phyloP scores from a whole-genome alignment of 1,140 invertebrate species.

The Lucilia sericata region DNA sequence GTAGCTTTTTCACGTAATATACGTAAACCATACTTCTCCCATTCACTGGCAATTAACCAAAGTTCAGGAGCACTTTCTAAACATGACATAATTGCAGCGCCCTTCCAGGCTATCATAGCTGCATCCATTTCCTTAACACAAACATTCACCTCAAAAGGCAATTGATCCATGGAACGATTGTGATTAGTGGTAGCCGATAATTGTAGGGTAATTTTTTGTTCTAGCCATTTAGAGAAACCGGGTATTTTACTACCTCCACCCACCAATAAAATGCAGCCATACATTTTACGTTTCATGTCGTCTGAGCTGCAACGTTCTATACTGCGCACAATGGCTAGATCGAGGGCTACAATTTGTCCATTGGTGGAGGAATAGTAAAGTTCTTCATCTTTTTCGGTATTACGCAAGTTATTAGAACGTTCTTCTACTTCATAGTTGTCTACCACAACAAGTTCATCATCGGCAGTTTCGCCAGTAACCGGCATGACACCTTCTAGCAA shows the following conservation, averaged over 20 bases:
- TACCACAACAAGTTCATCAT: conserved; percentile 86
- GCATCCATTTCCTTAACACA: conserved; percentile 89
- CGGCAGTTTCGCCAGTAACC: conserved; percentile 67
- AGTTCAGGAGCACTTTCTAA: conserved; percentile 92
- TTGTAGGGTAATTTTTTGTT: conserved; percentile 81
- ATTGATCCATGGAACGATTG: background rate
- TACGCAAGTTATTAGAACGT: conserved; percentile 33
- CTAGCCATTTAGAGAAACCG: conserved; percentile 88
- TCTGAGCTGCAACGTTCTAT: conserved; percentile 90
- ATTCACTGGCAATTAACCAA: conserved; percentile 90
- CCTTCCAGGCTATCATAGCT: conserved; percentile 91
- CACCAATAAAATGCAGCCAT: conserved; percentile 90
- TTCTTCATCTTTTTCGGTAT: conserved; percentile 72
- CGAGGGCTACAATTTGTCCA: conserved; percentile 86
- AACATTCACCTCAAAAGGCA: conserved; percentile 57
- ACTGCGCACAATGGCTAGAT: conserved; percentile 91
- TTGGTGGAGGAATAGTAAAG: conserved; percentile 74
- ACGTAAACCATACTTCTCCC: conserved; percentile 86
- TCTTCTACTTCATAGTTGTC: conserved; percentile 75
- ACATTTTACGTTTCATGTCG: conserved; percentile 94
- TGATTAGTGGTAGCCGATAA: conserved; percentile 32
- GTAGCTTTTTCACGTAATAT: conserved; percentile 88
- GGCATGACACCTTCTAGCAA: conserved; percentile 67
- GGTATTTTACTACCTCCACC: conserved; percentile 91
- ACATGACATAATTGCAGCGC: conserved; percentile 92